A percentile compares a stretch with the other conserved stretches of the same genome.
phyloP scores from a whole-genome alignment of 30 jellyfish, hydroid and myxozoan species.

The Aurelia sp. region DNA sequence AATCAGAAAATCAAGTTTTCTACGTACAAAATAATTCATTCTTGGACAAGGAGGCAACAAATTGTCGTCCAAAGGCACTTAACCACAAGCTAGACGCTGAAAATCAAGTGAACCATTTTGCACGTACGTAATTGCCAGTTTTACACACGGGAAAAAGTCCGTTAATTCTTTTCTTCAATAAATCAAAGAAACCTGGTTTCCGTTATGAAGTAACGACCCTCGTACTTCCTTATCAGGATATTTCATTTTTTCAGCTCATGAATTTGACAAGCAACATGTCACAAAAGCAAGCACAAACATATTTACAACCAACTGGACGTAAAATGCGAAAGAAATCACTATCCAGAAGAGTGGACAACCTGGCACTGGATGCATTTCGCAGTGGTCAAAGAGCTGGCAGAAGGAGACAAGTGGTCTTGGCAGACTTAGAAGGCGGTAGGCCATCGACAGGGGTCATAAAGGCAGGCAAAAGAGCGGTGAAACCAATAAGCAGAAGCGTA shows the following conservation, averaged over 20 bases:
- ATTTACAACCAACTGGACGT: constrained; percentile 15
- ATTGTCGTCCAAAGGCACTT: no score
- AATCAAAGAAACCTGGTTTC: no score
- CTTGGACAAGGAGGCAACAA: no score
- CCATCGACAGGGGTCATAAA: neutral
- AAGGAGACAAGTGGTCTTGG: constrained; percentile 12
- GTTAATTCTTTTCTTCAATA: no score
- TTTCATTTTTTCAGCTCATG: neutral
- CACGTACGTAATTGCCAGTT: no score
- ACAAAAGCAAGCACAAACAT: neutral
- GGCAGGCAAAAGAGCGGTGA: neutral
- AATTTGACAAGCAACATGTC: constrained; percentile 10
- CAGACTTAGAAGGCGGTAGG: neutral
- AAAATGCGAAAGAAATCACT: constrained; percentile 12
- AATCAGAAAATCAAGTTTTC: no score
- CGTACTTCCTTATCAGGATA: neutral
- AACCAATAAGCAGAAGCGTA: no score
- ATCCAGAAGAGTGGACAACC: constrained; percentile 21
- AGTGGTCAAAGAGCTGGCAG: constrained; percentile 37
- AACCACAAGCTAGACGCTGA: no score
- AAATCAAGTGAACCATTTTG: no score
- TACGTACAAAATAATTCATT: no score
- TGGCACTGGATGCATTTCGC: constrained; percentile 28
- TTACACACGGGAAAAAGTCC: no score
- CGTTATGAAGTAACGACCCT: no score